phyloP scores from a whole-genome alignment of 1,140 invertebrate genomes.

The Parasteatoda tepidariorum region DNA sequence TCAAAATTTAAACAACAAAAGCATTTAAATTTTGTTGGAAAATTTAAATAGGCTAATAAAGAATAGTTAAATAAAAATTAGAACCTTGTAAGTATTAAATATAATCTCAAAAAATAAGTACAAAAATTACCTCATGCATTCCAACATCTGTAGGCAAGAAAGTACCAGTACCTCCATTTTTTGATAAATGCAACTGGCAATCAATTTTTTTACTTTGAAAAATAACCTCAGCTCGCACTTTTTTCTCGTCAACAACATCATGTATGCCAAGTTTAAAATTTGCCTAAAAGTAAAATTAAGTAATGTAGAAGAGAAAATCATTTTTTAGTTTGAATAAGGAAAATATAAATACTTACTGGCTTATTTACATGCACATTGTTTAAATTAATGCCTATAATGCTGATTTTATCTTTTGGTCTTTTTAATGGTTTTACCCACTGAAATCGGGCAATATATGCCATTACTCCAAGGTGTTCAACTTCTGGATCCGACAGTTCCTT shows the following conservation, averaged over 20 bases:
- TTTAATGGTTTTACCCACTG: conserved; percentile 52
- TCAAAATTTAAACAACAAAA: too few species aligned
- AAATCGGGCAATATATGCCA: conserved; percentile 79
- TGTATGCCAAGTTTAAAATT: conserved; percentile 59
- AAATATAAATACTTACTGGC: conserved; percentile 62
- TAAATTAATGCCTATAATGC: conserved; percentile 57
- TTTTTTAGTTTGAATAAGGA: background rate
- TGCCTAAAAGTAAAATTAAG: conserved; percentile 40
- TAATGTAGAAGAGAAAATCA: conserved; percentile 6
- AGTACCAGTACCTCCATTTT: conserved; percentile 57
- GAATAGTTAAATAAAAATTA: too few species aligned
- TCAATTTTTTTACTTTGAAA: conserved; percentile 52
- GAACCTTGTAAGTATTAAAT: too few species aligned
- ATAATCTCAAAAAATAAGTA: too few species aligned
- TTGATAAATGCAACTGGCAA: conserved; percentile 52
- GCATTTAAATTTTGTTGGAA: too few species aligned
- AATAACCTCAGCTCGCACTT: conserved; percentile 54
- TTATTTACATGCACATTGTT: conserved; percentile 62
- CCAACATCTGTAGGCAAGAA: conserved; percentile 56
- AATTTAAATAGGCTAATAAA: too few species aligned
- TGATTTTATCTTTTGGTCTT: conserved; percentile 44
- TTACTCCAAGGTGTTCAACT: conserved; percentile 94
- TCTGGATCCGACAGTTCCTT: conserved; percentile 94
- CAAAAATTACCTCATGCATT: conserved; percentile 62
- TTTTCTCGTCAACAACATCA: conserved; percentile 50